Base-by-base conservation (phyloP, 1,140 invertebrate species). In the Rhagoletis pomonella region DNA sequence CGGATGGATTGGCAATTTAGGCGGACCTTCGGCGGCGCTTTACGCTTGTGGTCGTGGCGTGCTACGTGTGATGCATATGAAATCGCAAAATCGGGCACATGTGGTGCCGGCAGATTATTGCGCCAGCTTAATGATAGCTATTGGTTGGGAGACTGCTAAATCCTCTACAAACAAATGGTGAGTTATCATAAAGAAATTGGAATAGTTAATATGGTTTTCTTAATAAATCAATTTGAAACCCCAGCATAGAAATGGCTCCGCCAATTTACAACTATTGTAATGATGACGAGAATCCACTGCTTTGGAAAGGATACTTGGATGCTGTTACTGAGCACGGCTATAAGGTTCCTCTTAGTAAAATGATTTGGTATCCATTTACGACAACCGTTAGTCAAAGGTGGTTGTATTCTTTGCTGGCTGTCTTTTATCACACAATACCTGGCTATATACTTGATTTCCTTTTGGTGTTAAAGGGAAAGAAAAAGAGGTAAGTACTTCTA, bases 1-100 rank as follows among this genome's bases (percentile, higher is more conserved):
- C 17, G 96, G 96, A 3, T 98, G 97, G 97, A 97, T 98, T 47
- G 98, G 99, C 91, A 99, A 98, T 90, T 94, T 97, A 88, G 98
- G 98, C 91, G 98, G 98, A 73, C 97, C 97, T 5, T 97, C 96
- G 86, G 97, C 96, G 14, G 93, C 96, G 0, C 89, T 96, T 7
- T 95, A 95, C 6, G 96, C 95, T 1, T 94, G 95, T 42, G 96
- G 96, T 9, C 95, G 96, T 69, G 97, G 97, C 12, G 91, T 98
- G 0, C 90, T 98, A 6, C 95, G 96, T 85, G 95, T 96, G 4
- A 94, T 97, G 89, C 93, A 94, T 42, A 95, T 95, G 88, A 93
- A 95, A 88, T 89, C 91, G 0, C 91, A 94, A 7, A 94, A 94
- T 0, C 91, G 94, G 4, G 96, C 96, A 0, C 96, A 97, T 89